Evolutionary conservation across 2,797 vertebrate species (phyloP).

Genomic region (Halcyon leucocephala): DNA sequence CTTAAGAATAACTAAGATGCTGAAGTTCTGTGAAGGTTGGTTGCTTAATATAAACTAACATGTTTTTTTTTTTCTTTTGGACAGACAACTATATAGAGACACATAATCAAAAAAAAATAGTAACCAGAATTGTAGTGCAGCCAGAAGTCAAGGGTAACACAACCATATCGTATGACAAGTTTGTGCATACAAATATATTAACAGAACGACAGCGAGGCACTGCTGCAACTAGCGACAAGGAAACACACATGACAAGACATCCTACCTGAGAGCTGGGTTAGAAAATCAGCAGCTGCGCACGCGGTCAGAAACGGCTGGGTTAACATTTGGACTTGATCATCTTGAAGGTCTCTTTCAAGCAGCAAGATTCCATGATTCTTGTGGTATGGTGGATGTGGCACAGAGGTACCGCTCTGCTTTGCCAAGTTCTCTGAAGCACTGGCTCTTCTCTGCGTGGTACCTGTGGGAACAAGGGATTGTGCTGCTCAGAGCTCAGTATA

Average conservation of each 20-base stretch:
- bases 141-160: not conserved
- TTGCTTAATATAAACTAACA: not conserved
- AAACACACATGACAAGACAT: not conserved
- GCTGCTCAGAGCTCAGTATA: not conserved
- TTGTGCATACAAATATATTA: not conserved
- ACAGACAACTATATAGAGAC: not conserved
- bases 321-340: not conserved
- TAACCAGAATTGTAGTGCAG: not conserved
- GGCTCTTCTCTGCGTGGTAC: not conserved
- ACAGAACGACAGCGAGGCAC: not conserved
- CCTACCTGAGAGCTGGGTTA: slow-evolving; percentile 49
- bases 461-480: not conserved
- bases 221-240: not conserved
- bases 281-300: not conserved
- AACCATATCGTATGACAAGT: not conserved
- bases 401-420: not conserved
- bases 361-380: not conserved
- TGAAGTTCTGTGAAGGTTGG: not conserved
- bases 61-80: not conserved
- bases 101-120: not conserved
- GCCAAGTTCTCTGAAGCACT: not conserved
- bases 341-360: not conserved
- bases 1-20: not conserved
- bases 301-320: slow-evolving; percentile 24
- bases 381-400: not conserved